Conservation (phyloP, 2,888 invertebrate genomes). For the Zelleria hepariella region DNA sequence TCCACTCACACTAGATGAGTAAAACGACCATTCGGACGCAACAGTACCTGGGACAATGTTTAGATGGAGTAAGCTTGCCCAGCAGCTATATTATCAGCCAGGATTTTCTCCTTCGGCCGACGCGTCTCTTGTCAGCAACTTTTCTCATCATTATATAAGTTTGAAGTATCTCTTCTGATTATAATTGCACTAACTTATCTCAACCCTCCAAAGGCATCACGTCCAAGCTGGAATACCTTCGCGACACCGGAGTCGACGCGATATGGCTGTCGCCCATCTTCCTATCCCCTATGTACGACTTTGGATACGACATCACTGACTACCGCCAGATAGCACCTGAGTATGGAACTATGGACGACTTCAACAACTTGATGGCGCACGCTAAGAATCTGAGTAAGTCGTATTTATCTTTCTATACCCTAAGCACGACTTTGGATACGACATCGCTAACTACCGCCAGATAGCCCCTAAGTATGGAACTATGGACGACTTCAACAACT, state of each 20-base stretch:
- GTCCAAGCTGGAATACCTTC: conserved; percentile 64
- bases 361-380: conserved; percentile 66
- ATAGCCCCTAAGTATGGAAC: conserved; percentile 80
- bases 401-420: conserved; percentile 78
- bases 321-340: conserved; percentile 75
- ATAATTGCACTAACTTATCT: background rate
- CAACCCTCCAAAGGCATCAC: conserved; percentile 36
- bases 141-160: too few species aligned
- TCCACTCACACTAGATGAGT: too few species aligned
- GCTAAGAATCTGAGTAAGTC: conserved; percentile 61
- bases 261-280: conserved; percentile 82
- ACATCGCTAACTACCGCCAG: conserved; percentile 76
- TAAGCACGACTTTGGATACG: conserved; percentile 85
- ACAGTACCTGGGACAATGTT: too few species aligned
- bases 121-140: too few species aligned
- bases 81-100: too few species aligned
- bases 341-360: conserved; percentile 80
- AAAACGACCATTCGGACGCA: too few species aligned
- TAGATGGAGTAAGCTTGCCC: too few species aligned
- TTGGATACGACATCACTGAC: conserved; percentile 83
- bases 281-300: conserved; percentile 82
- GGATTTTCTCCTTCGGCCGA: too few species aligned
- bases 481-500: conserved; percentile 76
- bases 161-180: too few species aligned
- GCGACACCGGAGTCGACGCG: conserved; percentile 72